Evolutionary conservation across 2,113 vertebrate species (phyloP).

Genomic region (Neofelis nebulosa): DNA sequence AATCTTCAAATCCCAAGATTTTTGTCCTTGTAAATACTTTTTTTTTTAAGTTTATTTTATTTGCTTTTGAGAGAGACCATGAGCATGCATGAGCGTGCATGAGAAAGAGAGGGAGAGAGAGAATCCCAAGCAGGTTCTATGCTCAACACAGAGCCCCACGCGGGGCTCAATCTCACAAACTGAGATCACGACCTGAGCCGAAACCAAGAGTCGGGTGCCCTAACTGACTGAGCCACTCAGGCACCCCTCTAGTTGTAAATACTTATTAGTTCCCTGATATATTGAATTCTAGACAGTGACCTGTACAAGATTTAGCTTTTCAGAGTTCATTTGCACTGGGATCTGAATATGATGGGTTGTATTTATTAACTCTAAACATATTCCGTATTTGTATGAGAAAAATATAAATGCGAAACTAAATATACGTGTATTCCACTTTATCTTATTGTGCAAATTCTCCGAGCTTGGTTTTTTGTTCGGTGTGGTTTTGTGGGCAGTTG

Average conservation of each 20-base stretch:
- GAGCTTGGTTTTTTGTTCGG: not conserved
- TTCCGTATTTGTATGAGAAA: not conserved
- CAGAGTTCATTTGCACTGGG: not conserved
- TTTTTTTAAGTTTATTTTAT: too few species aligned
- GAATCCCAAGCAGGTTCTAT: too few species aligned
- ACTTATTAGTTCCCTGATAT: not conserved
- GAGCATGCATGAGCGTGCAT: too few species aligned
- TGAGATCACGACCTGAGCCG: too few species aligned
- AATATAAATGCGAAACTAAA: not conserved
- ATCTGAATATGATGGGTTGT: not conserved
- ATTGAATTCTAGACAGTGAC: not conserved
- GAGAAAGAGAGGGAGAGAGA: too few species aligned
- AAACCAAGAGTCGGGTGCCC: too few species aligned
- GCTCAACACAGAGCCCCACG: too few species aligned
- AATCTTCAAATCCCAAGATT: not conserved
- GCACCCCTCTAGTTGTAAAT: not conserved
- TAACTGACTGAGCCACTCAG: too few species aligned
- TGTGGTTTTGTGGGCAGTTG: not conserved
- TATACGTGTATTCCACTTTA: not conserved
- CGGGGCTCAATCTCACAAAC: too few species aligned
- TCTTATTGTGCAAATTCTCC: not conserved
- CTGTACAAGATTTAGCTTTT: not conserved
- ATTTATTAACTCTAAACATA: not conserved
- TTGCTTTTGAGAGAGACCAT: too few species aligned
- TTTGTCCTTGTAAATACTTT: constrained; percentile 29